Evolutionary conservation across 2,797 vertebrate genomes (phyloP), one percentile per base, ranked within the genome.

Genomic region (Melanogrammus aeglefinus): DNA sequence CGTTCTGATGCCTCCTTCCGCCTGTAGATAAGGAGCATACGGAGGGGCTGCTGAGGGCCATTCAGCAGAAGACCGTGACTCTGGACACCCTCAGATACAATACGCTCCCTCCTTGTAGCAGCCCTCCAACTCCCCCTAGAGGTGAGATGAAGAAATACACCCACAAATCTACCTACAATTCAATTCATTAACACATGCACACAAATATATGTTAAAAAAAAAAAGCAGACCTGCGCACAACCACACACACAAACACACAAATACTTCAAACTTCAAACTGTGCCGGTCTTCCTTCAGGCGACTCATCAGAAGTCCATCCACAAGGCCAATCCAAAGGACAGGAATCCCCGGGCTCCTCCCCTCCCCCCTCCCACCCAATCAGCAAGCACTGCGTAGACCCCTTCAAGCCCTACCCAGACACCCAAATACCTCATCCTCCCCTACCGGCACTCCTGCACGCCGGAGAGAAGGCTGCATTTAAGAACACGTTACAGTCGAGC

Each of bases 11-110:
- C 87, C 78, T 71, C 83, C 74, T 79, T 63, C 71, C 86, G 78
- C 84, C 9, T 27, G 18, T 75, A 93, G 92, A 92, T 85, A 93
- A 91, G 77, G 86, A 90, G 81, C 90, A 90, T 83, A 88, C 91
- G 27, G 90, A 95, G 82, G 96, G 95, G 89, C 94, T 97, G 91
- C 94, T 98, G 51, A 95, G 87, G 84, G 95, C 96, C 84, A 94
- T 96, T 91, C 96, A 96, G 92, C 96, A 92, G 92, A 96, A 96
- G 92, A 94, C 91, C 33, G 88, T 94, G 2, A 92, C 90, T 35
- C 88, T 95, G 84, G 94, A 95, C 83, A 88, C 93, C 0, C 88
- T 95, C 81, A 89, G 93, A 94, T 95, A 93, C 92, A 88, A 89
- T 91, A 93, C 87, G 88, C 89, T 7, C 90, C 90, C 91, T 66